A percentile compares a stretch with the other conserved stretches of the same genome.
These are phyloP conservation scores for Thalassophryne amazonica DNA, from an alignment of 2,797 vertebrate species.

Conservation along the genomic window DNA sequence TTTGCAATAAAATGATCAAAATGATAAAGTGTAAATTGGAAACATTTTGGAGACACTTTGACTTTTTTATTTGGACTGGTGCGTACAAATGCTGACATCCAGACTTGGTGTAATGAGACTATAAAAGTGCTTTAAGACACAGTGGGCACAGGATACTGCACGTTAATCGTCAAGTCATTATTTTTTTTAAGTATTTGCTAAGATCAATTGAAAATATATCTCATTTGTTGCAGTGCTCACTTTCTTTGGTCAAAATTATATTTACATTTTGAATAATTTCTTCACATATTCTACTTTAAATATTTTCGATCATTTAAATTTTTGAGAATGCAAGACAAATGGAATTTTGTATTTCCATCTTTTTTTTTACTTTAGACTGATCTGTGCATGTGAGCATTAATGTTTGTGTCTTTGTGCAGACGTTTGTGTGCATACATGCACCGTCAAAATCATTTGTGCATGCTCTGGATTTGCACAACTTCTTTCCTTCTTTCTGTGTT, in stretches of 20 bases:
- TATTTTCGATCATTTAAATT: background rate
- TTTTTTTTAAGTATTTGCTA: too few species aligned
- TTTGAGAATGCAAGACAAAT: background rate
- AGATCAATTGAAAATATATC: too few species aligned
- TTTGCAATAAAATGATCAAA: too few species aligned
- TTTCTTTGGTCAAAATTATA: background rate
- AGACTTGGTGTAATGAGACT: too few species aligned
- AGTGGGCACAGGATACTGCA: too few species aligned
- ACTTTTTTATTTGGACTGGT: too few species aligned
- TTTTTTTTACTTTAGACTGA: slow-evolving; percentile 11
- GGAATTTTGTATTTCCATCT: background rate
- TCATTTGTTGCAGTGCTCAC: background rate
- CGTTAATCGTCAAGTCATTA: too few species aligned
- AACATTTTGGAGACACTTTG: too few species aligned
- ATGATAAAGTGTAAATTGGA: too few species aligned
- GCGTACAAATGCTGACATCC: too few species aligned
- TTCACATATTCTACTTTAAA: background rate
- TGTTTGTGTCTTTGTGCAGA: background rate
- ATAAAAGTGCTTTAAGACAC: too few species aligned
- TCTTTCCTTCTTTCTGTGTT: slow-evolving; percentile 2
- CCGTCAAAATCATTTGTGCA: slow-evolving; percentile 12
- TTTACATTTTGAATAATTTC: background rate
- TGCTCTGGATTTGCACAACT: slow-evolving; percentile 17
- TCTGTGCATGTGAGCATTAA: background rate
- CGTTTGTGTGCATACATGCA: background rate